phyloP scores from a whole-genome alignment of 2,888 invertebrate genomes.

The Mythimna albipuncta region DNA sequence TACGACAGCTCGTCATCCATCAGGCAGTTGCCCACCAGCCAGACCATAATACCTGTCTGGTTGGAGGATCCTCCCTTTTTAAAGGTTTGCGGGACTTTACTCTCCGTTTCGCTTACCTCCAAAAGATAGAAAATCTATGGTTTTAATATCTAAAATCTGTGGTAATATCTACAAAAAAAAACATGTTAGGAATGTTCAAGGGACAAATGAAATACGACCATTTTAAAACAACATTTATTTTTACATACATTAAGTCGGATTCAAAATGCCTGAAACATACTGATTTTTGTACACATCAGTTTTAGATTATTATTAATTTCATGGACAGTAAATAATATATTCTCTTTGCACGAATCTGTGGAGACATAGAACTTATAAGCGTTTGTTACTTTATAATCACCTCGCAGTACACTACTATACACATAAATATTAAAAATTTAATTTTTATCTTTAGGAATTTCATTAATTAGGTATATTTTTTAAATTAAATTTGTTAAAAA shows the following conservation, averaged over 20 bases:
- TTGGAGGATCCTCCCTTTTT: too few species aligned
- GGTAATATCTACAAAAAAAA: too few species aligned
- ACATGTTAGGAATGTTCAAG: background rate
- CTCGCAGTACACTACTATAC: slow-evolving; percentile 87
- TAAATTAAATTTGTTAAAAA: slow-evolving; percentile 89
- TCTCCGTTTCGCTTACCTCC: too few species aligned
- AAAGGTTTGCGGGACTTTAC: too few species aligned
- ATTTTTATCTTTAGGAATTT: slow-evolving; percentile 89
- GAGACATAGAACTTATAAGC: slow-evolving; percentile 83
- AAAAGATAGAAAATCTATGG: too few species aligned
- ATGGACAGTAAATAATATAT: slow-evolving; percentile 88
- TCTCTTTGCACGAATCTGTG: slow-evolving; percentile 81
- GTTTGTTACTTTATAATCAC: slow-evolving; percentile 80
- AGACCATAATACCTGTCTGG: too few species aligned
- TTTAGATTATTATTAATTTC: slow-evolving; percentile 85
- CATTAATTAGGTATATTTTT: slow-evolving; percentile 86
- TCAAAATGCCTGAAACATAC: slow-evolving; percentile 90
- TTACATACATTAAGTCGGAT: slow-evolving; percentile 91
- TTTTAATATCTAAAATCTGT: too few species aligned
- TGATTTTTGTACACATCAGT: slow-evolving; percentile 90
- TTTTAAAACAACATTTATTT: slow-evolving; percentile 91
- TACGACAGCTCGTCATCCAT: too few species aligned
- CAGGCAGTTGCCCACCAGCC: too few species aligned
- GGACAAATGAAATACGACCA: slow-evolving; percentile 83
- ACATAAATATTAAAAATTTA: slow-evolving; percentile 88